These are phyloP conservation scores for Hylomyscus alleni DNA, from an alignment of 2,797 vertebrate species.

Conservation along the genomic window DNA sequence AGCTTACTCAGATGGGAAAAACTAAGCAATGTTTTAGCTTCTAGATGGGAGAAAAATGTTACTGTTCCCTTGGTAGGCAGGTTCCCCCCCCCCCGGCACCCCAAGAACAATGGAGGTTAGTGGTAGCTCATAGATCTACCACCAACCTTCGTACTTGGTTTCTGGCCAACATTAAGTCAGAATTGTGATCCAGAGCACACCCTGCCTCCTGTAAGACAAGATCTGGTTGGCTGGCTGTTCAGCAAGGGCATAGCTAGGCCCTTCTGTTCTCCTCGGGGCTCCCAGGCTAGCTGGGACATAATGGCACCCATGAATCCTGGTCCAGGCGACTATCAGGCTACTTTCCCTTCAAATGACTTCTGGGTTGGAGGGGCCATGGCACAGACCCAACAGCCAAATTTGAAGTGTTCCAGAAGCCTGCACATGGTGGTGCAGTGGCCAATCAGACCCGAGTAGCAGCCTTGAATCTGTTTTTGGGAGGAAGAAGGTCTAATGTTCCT, in stretches of 20 bases:
- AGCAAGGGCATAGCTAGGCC: not conserved
- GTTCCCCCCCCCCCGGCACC: not conserved
- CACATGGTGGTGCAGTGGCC: slow-evolving; percentile 50
- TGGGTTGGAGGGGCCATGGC: not conserved
- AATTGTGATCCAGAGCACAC: not conserved
- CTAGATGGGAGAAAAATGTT: not conserved
- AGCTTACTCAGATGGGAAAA: not conserved
- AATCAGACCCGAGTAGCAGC: slow-evolving; percentile 9
- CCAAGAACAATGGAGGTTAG: not conserved
- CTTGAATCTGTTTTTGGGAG: slow-evolving; percentile 55
- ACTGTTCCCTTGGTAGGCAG: not conserved
- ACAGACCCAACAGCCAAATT: not conserved
- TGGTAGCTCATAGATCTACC: not conserved
- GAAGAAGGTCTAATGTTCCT: slow-evolving; percentile 51
- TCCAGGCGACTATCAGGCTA: not conserved
- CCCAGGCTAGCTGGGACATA: not conserved
- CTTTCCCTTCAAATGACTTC: not conserved
- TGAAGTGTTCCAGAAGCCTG: slow-evolving; percentile 48
- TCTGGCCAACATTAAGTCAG: not conserved
- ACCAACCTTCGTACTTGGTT: not conserved
- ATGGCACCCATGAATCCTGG: not conserved
- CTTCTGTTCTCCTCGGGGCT: not conserved
- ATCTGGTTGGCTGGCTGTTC: not conserved
- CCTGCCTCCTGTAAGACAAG: not conserved
- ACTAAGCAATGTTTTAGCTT: not conserved